Base-by-base conservation (phyloP, 2,797 vertebrate species). In the Rhyacichthys aspro region DNA sequence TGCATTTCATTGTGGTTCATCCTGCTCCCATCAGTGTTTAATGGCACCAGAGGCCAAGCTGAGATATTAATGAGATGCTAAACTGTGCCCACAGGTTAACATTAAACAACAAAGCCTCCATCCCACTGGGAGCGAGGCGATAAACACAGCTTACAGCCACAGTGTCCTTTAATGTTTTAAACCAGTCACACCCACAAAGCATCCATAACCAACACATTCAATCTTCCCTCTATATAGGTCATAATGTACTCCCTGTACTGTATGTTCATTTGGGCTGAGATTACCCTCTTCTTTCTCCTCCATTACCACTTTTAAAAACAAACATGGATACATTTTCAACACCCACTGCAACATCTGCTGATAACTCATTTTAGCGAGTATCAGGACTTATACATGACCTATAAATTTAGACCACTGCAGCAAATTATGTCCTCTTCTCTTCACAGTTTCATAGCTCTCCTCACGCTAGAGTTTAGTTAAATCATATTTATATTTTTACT, bases 61-160 rank as follows among this genome's bases (percentile, higher is more conserved):
- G 70, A 67, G 43, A 63, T 78, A 47, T 77, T 70, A 70, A 43
- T 57, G 53, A 37, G 55, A 54, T 41, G 50, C 56, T 55, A 34
- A 43, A n/a, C 33, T 45, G 53, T 45, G 62, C 56, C 62, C 52
- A 57, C 70, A 73, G 60, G 80, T 77, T 42, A 65, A 45, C 12
- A 56, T 56, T 36, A 53, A 74, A 59, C 45, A 74, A 67, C 61
- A 79, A 67, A 73, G 46, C 19, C 33, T 43, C 5, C 7, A 32
- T 67, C 59, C 68, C 63, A 32, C 15, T 41, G 70, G 63, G 63
- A 68, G 62, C 28, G n/a, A 17, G 15, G 33, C 11, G 53, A 62
- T 70, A 67, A 67, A 72, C 39, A 45, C 15, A 55, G 54, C 37
- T 3, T 48, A 48, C 48, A 43, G 56, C 34, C n/a, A 42, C 42